Base-by-base conservation (phyloP, 1,140 invertebrate species). In the Caenorhabditis inopinata region DNA sequence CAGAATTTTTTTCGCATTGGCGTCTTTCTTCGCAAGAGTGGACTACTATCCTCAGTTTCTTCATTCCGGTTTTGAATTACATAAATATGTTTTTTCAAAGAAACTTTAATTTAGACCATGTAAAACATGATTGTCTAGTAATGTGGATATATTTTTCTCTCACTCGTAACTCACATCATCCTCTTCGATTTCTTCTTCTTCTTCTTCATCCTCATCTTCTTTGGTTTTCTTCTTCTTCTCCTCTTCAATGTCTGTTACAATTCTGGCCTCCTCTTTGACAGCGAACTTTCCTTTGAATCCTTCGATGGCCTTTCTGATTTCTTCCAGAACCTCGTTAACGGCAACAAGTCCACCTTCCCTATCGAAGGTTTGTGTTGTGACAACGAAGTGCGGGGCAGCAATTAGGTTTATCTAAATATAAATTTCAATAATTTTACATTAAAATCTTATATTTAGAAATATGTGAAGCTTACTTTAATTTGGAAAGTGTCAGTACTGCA, bases 331-430 rank as follows among this genome's bases (percentile, higher is more conserved):
- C 86, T 93, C 92, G 86, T 95, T 93, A 38, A 99, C 90, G 14
- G 93, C 92, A 89, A 93, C 94, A 46, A 98, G 90, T 7, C 96
- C 96, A 87, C 97, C 95, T 35, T 80, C 79, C 89, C 96, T 94
- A 89, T 99, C 97, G 46, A 97, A 93, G 3, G 96, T 98, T 35
- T 95, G 95, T 48, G 96, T 98, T 12, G 96, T 99, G 92, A 99
- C 96, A 68, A 99, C 96, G 91, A 97, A 99, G 82, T 96, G 90
- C 47, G 97, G 97, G 49, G 97, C 96, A 45, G 97, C 97, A 89
- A 99, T 98, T 68, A 99, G 90, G 91, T 99, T 99, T 85, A 99
- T 99, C 90, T 92, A 82, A 84, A 85, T 42, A 7, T 7, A 14
- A 42, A 16, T 47, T 47, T 18, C 49, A 21, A 1, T 27, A 11